Percentiles rank a stretch among this genome's conserved stretches.
phyloP scores from a whole-genome alignment of 2,797 vertebrate species.

The Masticophis lateralis region DNA sequence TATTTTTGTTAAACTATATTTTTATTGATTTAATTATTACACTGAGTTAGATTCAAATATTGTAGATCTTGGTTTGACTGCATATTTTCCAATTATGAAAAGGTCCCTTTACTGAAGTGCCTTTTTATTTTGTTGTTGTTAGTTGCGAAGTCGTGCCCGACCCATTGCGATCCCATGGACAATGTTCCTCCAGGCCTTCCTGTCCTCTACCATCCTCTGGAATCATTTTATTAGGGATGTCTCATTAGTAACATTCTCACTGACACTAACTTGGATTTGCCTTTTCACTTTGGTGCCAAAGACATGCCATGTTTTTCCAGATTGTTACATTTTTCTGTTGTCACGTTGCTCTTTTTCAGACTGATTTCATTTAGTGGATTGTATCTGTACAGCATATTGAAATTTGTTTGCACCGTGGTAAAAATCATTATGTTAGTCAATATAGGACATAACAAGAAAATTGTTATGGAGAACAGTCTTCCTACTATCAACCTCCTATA shows the following conservation, averaged over 20 bases:
- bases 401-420: not conserved
- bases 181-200: no score
- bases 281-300: not conserved
- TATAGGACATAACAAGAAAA: not conserved
- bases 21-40: not conserved
- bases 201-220: no score
- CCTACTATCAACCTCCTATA: not conserved
- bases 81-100: not conserved
- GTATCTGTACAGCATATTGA: not conserved
- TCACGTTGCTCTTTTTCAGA: not conserved
- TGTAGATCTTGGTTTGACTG: not conserved
- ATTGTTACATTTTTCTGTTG: not conserved
- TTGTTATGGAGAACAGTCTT: not conserved
- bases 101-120: not conserved
- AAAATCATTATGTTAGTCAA: not conserved
- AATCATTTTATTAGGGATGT: not conserved
- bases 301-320: not conserved
- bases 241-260: not conserved
- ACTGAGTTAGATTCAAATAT: not conserved
- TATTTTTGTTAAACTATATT: not conserved
- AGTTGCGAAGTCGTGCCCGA: no score
- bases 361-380: not conserved
- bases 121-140: not conserved
- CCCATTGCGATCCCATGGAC: no score
- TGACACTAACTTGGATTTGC: not conserved